A percentile compares a stretch with the other conserved stretches of the same genome.
These are phyloP conservation scores for Phylloscopus trochilus DNA, from an alignment of 2,113 vertebrate genomes.

Conservation along the genomic window DNA sequence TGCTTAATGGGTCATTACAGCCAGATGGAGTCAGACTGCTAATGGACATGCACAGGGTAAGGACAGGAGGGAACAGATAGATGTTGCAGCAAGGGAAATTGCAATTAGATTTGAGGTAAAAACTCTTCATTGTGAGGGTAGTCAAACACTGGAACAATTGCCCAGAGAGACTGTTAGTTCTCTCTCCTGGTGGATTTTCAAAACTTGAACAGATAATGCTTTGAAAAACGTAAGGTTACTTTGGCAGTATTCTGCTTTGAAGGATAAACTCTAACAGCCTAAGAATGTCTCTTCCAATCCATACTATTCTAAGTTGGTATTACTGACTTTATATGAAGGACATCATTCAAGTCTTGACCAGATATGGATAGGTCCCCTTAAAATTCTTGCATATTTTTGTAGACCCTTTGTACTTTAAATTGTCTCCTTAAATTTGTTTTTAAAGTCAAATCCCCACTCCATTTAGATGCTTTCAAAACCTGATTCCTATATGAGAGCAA, in stretches of 20 bases:
- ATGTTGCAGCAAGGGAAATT: not conserved
- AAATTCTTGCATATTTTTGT: not conserved
- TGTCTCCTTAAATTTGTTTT: not conserved
- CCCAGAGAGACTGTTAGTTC: not conserved
- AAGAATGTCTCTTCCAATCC: not conserved
- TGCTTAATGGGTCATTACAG: slow-evolving; percentile 31
- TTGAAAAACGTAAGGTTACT: not conserved
- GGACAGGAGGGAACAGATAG: not conserved
- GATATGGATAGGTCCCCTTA: not conserved
- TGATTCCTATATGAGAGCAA: not conserved
- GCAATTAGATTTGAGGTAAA: not conserved
- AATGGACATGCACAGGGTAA: not conserved
- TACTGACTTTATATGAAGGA: not conserved
- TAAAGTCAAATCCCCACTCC: not conserved
- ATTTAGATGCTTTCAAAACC: not conserved
- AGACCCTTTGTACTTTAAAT: not conserved
- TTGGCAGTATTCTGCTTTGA: not conserved
- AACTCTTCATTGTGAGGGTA: not conserved
- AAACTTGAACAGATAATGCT: not conserved
- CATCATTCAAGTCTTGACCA: not conserved
- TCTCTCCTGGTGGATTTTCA: not conserved
- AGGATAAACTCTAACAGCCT: not conserved
- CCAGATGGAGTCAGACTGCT: slow-evolving; percentile 4
- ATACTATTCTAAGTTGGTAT: not conserved
- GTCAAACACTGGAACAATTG: not conserved